phyloP scores from a whole-genome alignment of 2,113 vertebrate species.

The Python bivittatus region DNA sequence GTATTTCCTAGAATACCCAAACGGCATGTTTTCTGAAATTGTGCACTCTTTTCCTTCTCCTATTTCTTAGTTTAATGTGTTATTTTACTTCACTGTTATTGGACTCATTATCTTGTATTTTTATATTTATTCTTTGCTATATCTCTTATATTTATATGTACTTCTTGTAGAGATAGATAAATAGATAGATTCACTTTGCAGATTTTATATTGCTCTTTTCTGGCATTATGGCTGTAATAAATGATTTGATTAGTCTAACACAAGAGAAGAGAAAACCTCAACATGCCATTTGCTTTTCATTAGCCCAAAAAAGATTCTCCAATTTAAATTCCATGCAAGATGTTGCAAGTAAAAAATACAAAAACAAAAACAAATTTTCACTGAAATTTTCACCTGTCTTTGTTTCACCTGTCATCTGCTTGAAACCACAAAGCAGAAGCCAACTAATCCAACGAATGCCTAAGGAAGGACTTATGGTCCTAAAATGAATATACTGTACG shows the following conservation, averaged over 20 bases:
- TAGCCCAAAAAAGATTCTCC: neutral
- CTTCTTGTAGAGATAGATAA: neutral
- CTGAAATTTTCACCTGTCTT: neutral
- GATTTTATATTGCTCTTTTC: neutral
- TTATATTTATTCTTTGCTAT: neutral
- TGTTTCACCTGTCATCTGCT: neutral
- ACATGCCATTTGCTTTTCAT: neutral
- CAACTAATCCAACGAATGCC: neutral
- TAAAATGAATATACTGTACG: neutral
- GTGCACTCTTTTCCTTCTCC: slow-evolving; percentile 81
- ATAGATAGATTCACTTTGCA: neutral
- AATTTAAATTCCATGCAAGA: neutral
- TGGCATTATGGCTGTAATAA: neutral
- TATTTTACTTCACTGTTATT: neutral
- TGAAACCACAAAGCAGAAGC: neutral
- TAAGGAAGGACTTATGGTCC: neutral
- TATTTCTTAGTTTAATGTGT: slow-evolving; percentile 74
- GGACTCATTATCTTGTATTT: neutral
- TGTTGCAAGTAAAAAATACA: neutral
- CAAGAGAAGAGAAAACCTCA: neutral
- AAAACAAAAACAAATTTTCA: neutral
- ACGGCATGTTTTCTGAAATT: slow-evolving; percentile 76
- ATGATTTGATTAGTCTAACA: neutral
- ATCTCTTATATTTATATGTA: neutral
- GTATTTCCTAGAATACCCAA: slow-evolving; percentile 80